Base-by-base conservation (phyloP, 2,888 invertebrate species). In the Leucoma salicis region DNA sequence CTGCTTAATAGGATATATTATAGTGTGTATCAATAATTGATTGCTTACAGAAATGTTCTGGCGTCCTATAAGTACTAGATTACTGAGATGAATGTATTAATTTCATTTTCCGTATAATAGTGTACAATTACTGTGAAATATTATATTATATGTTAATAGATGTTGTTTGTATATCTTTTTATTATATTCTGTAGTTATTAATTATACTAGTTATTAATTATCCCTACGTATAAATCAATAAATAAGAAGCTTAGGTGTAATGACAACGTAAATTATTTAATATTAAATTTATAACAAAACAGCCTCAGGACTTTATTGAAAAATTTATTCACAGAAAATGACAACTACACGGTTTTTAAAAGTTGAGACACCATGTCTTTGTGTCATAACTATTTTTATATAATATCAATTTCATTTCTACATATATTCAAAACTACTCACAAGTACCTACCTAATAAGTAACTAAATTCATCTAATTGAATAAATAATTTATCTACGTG, bases 61-160 rank as follows among this genome's bases (percentile, higher is more conserved):
- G n/a, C n/a, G n/a, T n/a, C n/a, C n/a, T n/a, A n/a, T n/a, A n/a
- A n/a, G n/a, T n/a, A n/a, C n/a, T n/a, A n/a, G n/a, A n/a, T n/a
- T n/a, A n/a, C n/a, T n/a, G 32, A 24, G 46, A 39, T 42, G 43
- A 44, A 53, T 49, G 44, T 62, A 42, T 50, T 43, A 39, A 42
- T 14, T 47, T 40, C 41, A 38, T 34, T 47, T 36, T 46, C 16
- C 21, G 42, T 49, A 35, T 38, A 31, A 44, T 52, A 52, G 46
- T 52, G 42, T 56, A 57, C 57, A 60, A 56, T 56, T 46, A 49
- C 42, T 56, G 46, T 56, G 57, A 56, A 51, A 60, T n/a, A n/a
- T 49, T 52, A 52, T 47, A 49, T 49, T 59, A 21, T 21, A 21
- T 53, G 52, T 45, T 56, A 44, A 45, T 52, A 60, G 44, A 35